Percentiles rank a stretch among this genome's conserved stretches.
Conservation (phyloP, 2,888 invertebrate genomes). For the Brassicogethes aeneus region DNA sequence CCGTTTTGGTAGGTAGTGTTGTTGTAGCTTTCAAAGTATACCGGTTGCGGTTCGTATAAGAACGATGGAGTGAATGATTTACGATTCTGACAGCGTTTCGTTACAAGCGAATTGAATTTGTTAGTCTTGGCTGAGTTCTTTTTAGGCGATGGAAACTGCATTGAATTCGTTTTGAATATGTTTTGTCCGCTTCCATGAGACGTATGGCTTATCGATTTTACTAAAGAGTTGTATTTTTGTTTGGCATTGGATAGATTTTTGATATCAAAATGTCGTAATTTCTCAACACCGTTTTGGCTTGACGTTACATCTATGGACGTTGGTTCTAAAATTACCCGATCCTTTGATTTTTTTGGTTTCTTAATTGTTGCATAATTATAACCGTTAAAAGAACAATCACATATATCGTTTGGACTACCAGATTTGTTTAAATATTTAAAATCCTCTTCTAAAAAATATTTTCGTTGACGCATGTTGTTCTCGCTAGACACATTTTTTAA, state of each 20-base stretch:
- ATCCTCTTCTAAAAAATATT: slow-evolving; percentile 16
- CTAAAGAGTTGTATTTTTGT: slow-evolving; percentile 20
- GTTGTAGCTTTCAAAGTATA: neutral
- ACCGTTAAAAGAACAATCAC: slow-evolving; percentile 14
- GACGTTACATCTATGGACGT: slow-evolving; percentile 1
- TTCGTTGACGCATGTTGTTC: slow-evolving; percentile 20
- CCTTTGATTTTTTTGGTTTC: slow-evolving; percentile 2
- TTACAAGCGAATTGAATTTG: slow-evolving; percentile 24
- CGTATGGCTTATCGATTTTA: slow-evolving; percentile 26
- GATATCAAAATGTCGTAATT: slow-evolving; percentile 22
- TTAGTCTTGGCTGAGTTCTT: slow-evolving; percentile 37
- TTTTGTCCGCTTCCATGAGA: slow-evolving; percentile 18
- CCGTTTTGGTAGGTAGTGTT: slow-evolving; percentile 1
- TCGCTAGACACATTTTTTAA: slow-evolving; percentile 27
- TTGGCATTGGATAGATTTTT: slow-evolving; percentile 19
- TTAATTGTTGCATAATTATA: slow-evolving; percentile 6
- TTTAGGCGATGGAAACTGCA: slow-evolving; percentile 39
- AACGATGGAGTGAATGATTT: neutral
- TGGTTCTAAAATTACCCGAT: slow-evolving; percentile 5
- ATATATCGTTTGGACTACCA: slow-evolving; percentile 11
- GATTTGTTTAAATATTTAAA: slow-evolving; percentile 4
- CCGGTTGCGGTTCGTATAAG: neutral
- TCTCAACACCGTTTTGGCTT: slow-evolving; percentile 11
- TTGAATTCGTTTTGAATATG: slow-evolving; percentile 26
- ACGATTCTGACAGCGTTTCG: slow-evolving; percentile 10